Percentiles rank a stretch among this genome's conserved stretches.
Evolutionary conservation across 1,140 invertebrate genomes (phyloP).

Genomic region (Aphelinus certus): DNA sequence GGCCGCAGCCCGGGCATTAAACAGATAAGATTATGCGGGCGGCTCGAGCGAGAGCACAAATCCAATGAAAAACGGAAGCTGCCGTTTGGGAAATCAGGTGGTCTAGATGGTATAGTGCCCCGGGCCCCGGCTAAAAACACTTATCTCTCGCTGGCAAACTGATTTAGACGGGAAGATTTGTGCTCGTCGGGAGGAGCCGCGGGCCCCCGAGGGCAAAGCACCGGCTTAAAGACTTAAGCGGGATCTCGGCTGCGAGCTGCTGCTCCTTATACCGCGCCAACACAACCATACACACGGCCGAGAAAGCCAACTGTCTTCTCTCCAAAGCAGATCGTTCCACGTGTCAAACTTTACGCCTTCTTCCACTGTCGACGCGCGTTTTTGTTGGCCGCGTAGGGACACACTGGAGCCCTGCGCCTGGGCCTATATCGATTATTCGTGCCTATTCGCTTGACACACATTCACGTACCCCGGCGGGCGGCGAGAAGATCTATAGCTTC

Average conservation of each 20-base stretch:
- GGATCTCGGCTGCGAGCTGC: slow-evolving; percentile 23
- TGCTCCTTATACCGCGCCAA: too few species aligned
- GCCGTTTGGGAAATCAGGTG: background rate
- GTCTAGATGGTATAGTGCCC: slow-evolving; percentile 18
- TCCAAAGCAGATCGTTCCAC: too few species aligned
- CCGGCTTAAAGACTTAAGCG: slow-evolving; percentile 49
- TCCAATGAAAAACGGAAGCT: slow-evolving; percentile 10
- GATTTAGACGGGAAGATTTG: slow-evolving; percentile 65
- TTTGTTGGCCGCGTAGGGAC: too few species aligned
- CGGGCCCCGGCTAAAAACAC: slow-evolving; percentile 47
- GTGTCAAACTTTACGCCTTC: slow-evolving; percentile 45
- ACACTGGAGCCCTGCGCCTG: too few species aligned
- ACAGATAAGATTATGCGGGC: background rate
- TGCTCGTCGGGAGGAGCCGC: slow-evolving; percentile 52
- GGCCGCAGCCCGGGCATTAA: too few species aligned
- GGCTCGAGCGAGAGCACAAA: background rate
- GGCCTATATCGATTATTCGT: too few species aligned
- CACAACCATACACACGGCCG: too few species aligned
- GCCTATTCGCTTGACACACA: too few species aligned
- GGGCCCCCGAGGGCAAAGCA: slow-evolving; percentile 40
- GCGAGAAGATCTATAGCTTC: too few species aligned
- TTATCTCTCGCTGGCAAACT: slow-evolving; percentile 59
- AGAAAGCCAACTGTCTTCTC: too few species aligned
- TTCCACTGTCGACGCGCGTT: too few species aligned
- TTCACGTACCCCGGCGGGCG: too few species aligned